Evolutionary conservation across 92 coral and sea anemone species (phyloP), one percentile per base, ranked within the genome.

Genomic region (Pocillopora grandis): DNA sequence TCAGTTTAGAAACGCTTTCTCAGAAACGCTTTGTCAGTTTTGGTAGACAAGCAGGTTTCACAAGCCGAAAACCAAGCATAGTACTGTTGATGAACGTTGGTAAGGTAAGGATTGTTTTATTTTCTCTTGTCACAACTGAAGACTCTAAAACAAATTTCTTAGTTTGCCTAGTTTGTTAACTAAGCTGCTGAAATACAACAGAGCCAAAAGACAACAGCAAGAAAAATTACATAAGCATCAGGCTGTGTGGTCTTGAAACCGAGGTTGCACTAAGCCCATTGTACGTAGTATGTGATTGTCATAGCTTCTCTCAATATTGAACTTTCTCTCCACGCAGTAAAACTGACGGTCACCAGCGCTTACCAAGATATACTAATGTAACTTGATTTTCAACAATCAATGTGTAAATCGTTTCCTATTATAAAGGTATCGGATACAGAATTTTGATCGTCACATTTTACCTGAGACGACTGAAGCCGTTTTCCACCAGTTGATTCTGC

Each of bases 191-290:
- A 8, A 70, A 18, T 37, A 15, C 19, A 37, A 27, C 15, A 56
- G 33, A 70, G 36, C 12, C 19, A 1, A 20, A 13, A 58, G 23
- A 70, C 19, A 56, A 57, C n/a, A 58, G 52, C 52, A n/a, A 56
- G 19, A 8, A 17, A 17, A 48, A 20, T 12, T 2, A 5, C 33
- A 15, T 18, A 23, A 64, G 65, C 31, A n/a, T 19, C 36, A 36
- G 20, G n/a, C 73, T 55, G 76, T 2, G 20, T 70, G 8, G 59
- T 11, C 77, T 6, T 71, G 85, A 81, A 81, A 81, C 85, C 85
- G 77, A 58, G 85, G 85, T 81, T 37, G 77, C 77, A 81, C 69
- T 68, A 36, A n/a, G 61, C 69, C 20, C 42, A 36, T 20, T 68
- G 59, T 27, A 27, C 31, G 31, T 37, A 81, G 85, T 33, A 71